phyloP scores from a whole-genome alignment of 2,888 invertebrate species.

The Stictocephala bisonia region DNA sequence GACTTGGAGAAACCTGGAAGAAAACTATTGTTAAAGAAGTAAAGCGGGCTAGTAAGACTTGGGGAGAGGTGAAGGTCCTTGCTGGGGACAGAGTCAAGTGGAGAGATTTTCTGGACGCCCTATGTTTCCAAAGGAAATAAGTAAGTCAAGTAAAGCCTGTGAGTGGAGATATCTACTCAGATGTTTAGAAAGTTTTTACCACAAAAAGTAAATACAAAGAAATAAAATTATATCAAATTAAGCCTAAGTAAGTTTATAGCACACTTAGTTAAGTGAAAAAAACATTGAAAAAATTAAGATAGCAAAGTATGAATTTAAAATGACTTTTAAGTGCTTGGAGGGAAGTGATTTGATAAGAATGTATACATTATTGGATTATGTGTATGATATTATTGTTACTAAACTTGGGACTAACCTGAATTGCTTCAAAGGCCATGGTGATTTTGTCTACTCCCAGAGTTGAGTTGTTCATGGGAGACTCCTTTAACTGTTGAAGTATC shows the following conservation, averaged over 20 bases:
- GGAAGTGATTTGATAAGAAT: no score
- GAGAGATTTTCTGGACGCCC: not conserved
- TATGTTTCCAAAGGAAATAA: not conserved
- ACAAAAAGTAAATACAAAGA: no score
- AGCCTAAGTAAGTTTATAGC: no score
- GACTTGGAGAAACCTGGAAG: not conserved
- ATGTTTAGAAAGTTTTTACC: no score
- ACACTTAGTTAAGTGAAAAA: no score
- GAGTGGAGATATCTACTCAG: no score
- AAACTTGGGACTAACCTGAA: conserved; percentile 71
- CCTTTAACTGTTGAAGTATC: conserved; percentile 83
- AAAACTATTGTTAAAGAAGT: not conserved
- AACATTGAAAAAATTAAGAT: no score
- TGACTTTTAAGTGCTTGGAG: no score
- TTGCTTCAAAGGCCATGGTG: conserved; percentile 83
- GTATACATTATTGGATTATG: no score
- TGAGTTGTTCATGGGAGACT: conserved; percentile 71
- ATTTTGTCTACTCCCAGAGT: conserved; percentile 82
- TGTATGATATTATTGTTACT: no score
- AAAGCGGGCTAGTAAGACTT: not conserved
- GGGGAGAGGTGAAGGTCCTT: not conserved
- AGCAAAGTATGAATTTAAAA: no score
- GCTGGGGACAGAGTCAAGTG: not conserved
- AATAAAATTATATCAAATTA: no score
- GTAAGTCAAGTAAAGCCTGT: not conserved